Conservation (phyloP, 2,888 invertebrate genomes). For the Julus scanicus region DNA sequence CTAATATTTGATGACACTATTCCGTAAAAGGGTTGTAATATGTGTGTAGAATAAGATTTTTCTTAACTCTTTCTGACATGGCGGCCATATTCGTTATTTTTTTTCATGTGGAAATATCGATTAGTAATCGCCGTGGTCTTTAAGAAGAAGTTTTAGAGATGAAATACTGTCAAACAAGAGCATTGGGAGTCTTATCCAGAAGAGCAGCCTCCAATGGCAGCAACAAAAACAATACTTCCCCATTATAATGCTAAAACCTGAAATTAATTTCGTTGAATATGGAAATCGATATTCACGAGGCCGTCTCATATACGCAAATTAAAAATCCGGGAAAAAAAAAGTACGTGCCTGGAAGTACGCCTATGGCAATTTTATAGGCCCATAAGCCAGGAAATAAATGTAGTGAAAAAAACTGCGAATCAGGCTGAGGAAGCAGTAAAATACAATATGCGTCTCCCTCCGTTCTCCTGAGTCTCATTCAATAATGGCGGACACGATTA, state of each 20-base stretch:
- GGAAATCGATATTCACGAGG: slow-evolving; percentile 21
- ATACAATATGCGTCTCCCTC: slow-evolving; percentile 16
- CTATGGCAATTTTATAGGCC: slow-evolving; percentile 22
- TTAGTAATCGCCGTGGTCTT: neutral
- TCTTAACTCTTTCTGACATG: too few relatives aligned
- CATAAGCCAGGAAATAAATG: slow-evolving; percentile 28
- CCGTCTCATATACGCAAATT: neutral
- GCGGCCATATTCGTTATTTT: too few relatives aligned
- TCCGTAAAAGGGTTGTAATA: too few relatives aligned
- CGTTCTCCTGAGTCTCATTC: neutral
- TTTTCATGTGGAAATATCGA: neutral
- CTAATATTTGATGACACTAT: too few relatives aligned
- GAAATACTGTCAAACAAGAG: neutral
- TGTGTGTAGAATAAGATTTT: too few relatives aligned
- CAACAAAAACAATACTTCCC: slow-evolving; percentile 18
- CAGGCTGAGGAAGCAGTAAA: slow-evolving; percentile 35
- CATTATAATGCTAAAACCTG: slow-evolving; percentile 36
- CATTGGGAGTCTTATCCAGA: neutral
- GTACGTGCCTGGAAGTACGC: slow-evolving; percentile 15
- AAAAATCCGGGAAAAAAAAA: neutral
- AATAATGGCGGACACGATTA: slow-evolving; percentile 48
- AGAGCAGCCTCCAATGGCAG: neutral
- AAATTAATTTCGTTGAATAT: slow-evolving; percentile 39
- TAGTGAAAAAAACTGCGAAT: slow-evolving; percentile 24
- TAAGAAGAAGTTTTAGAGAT: neutral